Evolutionary conservation across 2,888 invertebrate genomes (phyloP).

Genomic region (Tiliacea citrago): DNA sequence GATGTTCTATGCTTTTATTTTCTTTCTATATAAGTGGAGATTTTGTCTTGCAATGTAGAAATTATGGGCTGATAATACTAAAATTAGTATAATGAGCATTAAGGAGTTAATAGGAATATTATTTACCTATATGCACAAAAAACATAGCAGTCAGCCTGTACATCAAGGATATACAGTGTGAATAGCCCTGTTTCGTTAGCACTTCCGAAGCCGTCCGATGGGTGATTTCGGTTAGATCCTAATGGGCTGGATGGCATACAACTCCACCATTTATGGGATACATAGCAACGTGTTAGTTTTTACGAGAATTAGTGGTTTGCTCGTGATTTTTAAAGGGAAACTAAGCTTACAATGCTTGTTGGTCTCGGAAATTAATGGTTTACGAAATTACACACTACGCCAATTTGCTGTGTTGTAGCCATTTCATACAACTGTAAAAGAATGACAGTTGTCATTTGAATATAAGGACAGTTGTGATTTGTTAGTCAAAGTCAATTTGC

Average conservation of each 20-base stretch:
- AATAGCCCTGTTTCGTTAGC: conserved; percentile 14
- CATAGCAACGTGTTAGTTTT: neutral
- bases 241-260: neutral
- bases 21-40: neutral
- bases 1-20: neutral
- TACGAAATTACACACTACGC: neutral
- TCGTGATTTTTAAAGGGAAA: neutral
- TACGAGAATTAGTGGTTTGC: neutral
- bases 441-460: neutral
- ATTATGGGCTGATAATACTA: neutral
- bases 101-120: neutral
- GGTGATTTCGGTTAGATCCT: conserved; percentile 1
- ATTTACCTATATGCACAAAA: neutral
- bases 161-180: conserved; percentile 8
- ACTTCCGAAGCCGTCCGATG: neutral
- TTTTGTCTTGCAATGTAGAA: neutral
- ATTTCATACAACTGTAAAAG: neutral
- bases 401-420: neutral
- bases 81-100: neutral
- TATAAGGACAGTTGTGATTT: neutral
- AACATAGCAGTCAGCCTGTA: neutral
- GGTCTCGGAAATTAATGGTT: neutral
- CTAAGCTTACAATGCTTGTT: too few relatives aligned
- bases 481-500: too few relatives aligned
- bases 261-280: neutral